Evolutionary conservation across 2,113 vertebrate species (phyloP), one percentile per base, ranked within the genome.

Genomic region (Phrynosoma blainvillii): DNA sequence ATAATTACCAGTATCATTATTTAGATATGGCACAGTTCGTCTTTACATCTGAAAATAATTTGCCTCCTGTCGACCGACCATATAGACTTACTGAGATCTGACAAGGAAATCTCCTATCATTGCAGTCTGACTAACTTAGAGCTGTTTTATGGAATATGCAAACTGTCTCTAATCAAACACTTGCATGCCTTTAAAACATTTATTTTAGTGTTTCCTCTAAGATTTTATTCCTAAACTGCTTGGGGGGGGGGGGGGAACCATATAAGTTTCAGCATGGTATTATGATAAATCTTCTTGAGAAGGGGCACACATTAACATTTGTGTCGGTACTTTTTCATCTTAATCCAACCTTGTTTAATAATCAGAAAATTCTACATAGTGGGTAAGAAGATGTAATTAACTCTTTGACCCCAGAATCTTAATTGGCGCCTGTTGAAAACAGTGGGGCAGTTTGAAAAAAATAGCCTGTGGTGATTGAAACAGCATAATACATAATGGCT

Each of bases 351-450:
- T 96, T 96, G 95, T 96, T 97, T 97, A 96, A 96, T 96, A 96
- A 97, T 97, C 96, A 96, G 96, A 97, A 97, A 97, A 96, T 96
- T 96, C 94, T 94, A 97, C 96, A 95, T 97, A 97, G 96, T 96
- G 94, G 96, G 97, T 97, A 97, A 97, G 97, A 96, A 97, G 96
- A 97, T 98, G 97, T 97, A 98, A 98, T 98, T 98, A 98, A 98
- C 98, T 95, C 94, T 95, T 96, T 97, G 97, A 98, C 97, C 97
- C 89, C 87, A 88, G 93, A 96, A 97, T 97, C 97, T 98, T 98
- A 98, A 98, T 97, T 98, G 96, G 96, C 0, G 95, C 96, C 96
- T 96, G 95, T 96, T 97, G 96, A 97, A 97, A 96, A 96, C 96
- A 97, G 95, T 97, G 95, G 96, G 93, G 94, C 96, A 97, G 93